phyloP scores from a whole-genome alignment of 2,113 vertebrate species.

The Pangasianodon hypophthalmus region DNA sequence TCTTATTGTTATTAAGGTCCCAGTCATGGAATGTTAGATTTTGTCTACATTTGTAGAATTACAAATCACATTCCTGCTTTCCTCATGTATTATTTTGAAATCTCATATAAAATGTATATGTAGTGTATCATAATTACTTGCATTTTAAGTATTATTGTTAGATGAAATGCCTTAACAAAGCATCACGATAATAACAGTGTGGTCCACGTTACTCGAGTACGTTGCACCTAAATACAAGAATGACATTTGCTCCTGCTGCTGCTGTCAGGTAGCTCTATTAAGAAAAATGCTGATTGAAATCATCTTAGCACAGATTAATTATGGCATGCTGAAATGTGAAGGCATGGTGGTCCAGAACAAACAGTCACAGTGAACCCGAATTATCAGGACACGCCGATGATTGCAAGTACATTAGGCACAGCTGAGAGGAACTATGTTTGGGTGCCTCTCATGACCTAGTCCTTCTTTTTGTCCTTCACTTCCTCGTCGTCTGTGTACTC shows the following conservation, averaged over 20 bases:
- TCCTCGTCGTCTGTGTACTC: conserved; percentile 95
- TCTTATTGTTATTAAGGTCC: neutral
- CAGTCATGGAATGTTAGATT: conserved; percentile 38
- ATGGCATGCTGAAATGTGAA: conserved; percentile 15
- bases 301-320: conserved; percentile 32
- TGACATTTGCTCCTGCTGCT: conserved; percentile 16
- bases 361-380: conserved; percentile 29
- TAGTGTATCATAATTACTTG: conserved; percentile 12
- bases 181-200: conserved; percentile 4
- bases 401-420: conserved; percentile 6
- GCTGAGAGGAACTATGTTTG: conserved; percentile 51
- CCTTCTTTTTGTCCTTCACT: conserved; percentile 74
- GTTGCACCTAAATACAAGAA: conserved; percentile 20
- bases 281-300: conserved; percentile 1
- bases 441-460: conserved; percentile 59
- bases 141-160: conserved; percentile 27
- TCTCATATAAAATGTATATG: neutral
- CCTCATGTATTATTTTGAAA: neutral
- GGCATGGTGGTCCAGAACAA: conserved; percentile 19
- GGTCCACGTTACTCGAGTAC: conserved; percentile 12
- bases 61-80: neutral
- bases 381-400: conserved; percentile 2
- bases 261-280: neutral
- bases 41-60: neutral
- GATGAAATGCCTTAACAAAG: conserved; percentile 2